These are phyloP conservation scores for Nineta flava DNA, from an alignment of 2,888 invertebrate genomes.

Conservation along the genomic window DNA sequence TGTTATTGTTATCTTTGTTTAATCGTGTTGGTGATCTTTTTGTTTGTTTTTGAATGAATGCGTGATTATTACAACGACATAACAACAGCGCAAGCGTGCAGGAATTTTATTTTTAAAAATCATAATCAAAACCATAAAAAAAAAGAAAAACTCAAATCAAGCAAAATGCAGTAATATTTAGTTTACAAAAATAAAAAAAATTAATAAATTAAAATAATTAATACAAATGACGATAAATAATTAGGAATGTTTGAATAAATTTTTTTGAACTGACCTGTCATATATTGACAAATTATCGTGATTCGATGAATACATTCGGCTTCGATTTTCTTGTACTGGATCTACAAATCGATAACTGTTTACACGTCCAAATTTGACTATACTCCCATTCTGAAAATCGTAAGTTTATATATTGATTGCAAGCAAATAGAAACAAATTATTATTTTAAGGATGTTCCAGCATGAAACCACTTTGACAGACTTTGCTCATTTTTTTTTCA, in stretches of 20 bases:
- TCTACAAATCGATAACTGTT: constrained; percentile 77
- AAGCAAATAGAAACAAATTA: not conserved
- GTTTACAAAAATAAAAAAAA: constrained; percentile 11
- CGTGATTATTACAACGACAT: constrained; percentile 3
- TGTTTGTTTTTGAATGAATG: constrained; percentile 5
- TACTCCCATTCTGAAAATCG: constrained; percentile 54
- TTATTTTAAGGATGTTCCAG: too few relatives aligned
- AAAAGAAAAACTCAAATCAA: constrained; percentile 11
- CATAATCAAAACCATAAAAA: constrained; percentile 12
- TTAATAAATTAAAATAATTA: constrained; percentile 12
- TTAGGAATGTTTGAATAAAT: constrained; percentile 7
- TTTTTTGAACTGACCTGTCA: constrained; percentile 52
- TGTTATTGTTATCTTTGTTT: constrained; percentile 24
- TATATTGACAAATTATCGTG: constrained; percentile 54
- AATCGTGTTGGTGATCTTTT: constrained; percentile 34
- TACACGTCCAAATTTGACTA: constrained; percentile 73
- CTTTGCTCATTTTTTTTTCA: too few relatives aligned
- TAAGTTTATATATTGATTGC: not conserved
- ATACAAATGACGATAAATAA: constrained; percentile 12
- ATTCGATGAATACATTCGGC: constrained; percentile 52
- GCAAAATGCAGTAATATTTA: constrained; percentile 8
- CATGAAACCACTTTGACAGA: too few relatives aligned
- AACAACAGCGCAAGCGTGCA: not conserved
- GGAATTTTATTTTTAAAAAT: not conserved
- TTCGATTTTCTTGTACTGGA: constrained; percentile 63